Evolutionary conservation across 2,888 invertebrate species (phyloP).

Genomic region (Cyclophora punctaria): DNA sequence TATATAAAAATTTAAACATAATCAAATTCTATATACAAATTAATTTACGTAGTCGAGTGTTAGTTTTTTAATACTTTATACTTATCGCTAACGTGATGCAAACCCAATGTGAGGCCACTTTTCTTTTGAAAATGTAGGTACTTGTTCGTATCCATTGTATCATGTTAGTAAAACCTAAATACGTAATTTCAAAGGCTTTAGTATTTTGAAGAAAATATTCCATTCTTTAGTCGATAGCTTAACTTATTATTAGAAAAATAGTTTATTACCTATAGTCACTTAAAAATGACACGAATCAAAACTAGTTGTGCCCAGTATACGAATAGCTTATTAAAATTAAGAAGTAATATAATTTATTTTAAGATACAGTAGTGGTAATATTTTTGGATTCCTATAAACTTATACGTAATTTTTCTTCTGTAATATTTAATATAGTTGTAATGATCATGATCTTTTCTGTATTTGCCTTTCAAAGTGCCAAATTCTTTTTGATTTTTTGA

Average conservation of each 20-base stretch:
- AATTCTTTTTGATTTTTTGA: conserved; percentile 47
- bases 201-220: conserved; percentile 63
- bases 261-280: conserved; percentile 68
- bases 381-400: conserved; percentile 75
- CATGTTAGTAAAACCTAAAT: conserved; percentile 52
- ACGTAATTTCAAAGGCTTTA: conserved; percentile 72
- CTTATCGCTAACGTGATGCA: neutral
- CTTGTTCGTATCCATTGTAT: conserved; percentile 24
- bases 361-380: conserved; percentile 73
- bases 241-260: conserved; percentile 71
- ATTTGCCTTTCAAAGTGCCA: conserved; percentile 60
- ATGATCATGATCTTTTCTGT: conserved; percentile 50
- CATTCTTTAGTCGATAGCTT: conserved; percentile 72
- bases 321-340: conserved; percentile 67
- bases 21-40: neutral
- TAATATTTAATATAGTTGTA: conserved; percentile 30
- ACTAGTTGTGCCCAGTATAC: conserved; percentile 76
- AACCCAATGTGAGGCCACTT: neutral
- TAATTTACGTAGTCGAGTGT: neutral
- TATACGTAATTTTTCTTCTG: conserved; percentile 68
- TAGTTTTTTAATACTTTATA: conserved; percentile 1
- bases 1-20: too few species aligned
- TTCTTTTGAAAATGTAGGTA: neutral
- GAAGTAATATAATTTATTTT: conserved; percentile 70
- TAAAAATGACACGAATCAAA: conserved; percentile 72